A percentile compares a stretch with the other conserved stretches of the same genome.
phyloP scores from a whole-genome alignment of 2,113 vertebrate genomes.

The Siphamia tubifer region DNA sequence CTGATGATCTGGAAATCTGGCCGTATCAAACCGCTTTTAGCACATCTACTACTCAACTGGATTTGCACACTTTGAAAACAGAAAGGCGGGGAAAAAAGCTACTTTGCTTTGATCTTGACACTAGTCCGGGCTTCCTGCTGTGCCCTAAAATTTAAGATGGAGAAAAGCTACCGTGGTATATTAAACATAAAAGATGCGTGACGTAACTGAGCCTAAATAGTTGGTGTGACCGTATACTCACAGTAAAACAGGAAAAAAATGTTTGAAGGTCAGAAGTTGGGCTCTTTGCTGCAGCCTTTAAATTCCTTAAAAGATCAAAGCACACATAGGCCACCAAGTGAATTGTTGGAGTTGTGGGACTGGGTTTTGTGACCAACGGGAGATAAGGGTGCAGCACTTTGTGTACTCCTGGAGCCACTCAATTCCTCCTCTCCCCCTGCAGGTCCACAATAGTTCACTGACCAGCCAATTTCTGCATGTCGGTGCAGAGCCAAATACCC shows the following conservation, averaged over 20 bases:
- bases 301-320: constrained; percentile 15
- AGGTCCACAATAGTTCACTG: constrained; percentile 40
- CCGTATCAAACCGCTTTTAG: constrained; percentile 50
- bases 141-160: neutral
- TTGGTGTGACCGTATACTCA: neutral
- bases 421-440: neutral
- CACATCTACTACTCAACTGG: neutral
- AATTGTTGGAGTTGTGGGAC: constrained; percentile 5
- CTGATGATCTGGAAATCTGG: constrained; percentile 49
- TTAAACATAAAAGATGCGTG: neutral
- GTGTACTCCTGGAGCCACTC: constrained; percentile 30
- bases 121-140: neutral
- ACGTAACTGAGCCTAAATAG: neutral
- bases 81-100: neutral
- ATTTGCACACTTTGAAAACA: constrained; percentile 11
- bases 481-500: constrained; percentile 9
- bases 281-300: neutral
- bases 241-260: neutral
- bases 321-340: neutral
- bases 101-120: neutral
- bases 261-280: constrained; percentile 20
- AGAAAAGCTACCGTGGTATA: constrained; percentile 1
- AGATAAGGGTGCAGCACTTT: constrained; percentile 28
- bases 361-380: constrained; percentile 16
- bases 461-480: constrained; percentile 28